Conservation (phyloP, 2,888 invertebrate genomes). For the Conus canariensis region DNA sequence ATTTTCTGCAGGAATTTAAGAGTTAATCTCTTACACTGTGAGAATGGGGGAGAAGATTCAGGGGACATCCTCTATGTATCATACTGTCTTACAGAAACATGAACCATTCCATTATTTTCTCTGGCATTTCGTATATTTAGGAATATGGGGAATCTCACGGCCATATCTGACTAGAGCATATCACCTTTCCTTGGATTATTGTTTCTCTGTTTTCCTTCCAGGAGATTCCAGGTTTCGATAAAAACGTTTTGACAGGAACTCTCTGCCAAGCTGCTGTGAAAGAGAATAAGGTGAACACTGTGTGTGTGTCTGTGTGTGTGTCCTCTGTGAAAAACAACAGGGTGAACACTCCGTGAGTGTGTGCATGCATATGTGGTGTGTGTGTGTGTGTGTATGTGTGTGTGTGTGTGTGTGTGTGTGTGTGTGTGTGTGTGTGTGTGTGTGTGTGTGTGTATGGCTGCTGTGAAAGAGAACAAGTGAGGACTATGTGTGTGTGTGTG, state of each 20-base stretch:
- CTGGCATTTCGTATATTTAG: too few relatives aligned
- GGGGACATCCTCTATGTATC: too few relatives aligned
- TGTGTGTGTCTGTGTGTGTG: neutral
- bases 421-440: neutral
- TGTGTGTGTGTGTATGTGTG: neutral
- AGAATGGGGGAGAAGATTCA: too few relatives aligned
- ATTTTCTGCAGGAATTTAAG: too few relatives aligned
- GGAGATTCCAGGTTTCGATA: constrained; percentile 18
- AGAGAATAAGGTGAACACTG: constrained; percentile 21
- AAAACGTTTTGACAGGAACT: neutral
- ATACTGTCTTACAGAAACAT: too few relatives aligned
- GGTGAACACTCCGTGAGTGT: neutral
- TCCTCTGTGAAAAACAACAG: constrained; percentile 4
- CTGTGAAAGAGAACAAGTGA: too few relatives aligned
- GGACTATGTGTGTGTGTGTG: too few relatives aligned
- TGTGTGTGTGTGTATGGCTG: neutral
- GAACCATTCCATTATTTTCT: too few relatives aligned
- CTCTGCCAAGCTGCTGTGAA: constrained; percentile 14
- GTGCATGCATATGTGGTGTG: neutral
- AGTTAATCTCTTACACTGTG: too few relatives aligned
- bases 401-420: constrained; percentile 4
- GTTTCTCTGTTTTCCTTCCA: neutral
- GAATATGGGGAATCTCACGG: too few relatives aligned
- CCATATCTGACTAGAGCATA: too few relatives aligned
- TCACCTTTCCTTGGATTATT: too few relatives aligned